Evolutionary conservation across 53 echinoderm and acorn worm genomes (phyloP), one percentile per base, ranked within the genome.

Genomic region (Paelopatides confundens): DNA sequence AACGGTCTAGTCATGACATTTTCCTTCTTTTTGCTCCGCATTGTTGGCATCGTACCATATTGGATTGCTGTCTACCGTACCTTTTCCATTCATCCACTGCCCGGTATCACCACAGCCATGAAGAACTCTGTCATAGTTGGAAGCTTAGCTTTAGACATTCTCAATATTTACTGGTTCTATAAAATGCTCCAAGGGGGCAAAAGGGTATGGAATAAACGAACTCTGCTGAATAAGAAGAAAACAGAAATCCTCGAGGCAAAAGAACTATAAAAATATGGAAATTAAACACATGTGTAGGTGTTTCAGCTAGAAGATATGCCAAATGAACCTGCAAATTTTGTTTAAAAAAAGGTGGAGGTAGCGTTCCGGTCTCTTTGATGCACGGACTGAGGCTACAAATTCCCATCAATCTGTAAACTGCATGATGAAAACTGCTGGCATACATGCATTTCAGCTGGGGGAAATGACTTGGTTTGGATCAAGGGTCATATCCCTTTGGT

Each of bases 161-260:
- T 97, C 66, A 97, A 97, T 68, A 3, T 87, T 17, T 84, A 76
- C 90, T 97, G 97, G 97, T 97, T 95, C 81, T 10, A 40, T 2
- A 97, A 97, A 81, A 97, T 97, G 76, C 65, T 82, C 18, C 79
- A 37, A 12, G 97, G 97, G 21, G 95, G 90, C 15, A 85, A 30
- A 36, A 93, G 86, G 71, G 68, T 84, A 11, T 52, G 91, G 79
- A 17, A 51, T 33, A 79, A 48, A 9, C 29, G 68, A 26, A 58
- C 15, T 6, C 21, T 18, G 58, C 32, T 43, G 0, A 74, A 74
- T 2, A 39, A 26, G 76, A 31, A 31, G 35, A 18, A 67, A 35
- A 32, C 35, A 2, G 33, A 35, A 35, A 12, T 18, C 17, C 1
- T 67, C 31, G 31, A 67, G 24, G 68, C 11, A 5, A 67, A 67